phyloP scores from a whole-genome alignment of 1,140 invertebrate genomes.

The Alviniconcha marisindica region DNA sequence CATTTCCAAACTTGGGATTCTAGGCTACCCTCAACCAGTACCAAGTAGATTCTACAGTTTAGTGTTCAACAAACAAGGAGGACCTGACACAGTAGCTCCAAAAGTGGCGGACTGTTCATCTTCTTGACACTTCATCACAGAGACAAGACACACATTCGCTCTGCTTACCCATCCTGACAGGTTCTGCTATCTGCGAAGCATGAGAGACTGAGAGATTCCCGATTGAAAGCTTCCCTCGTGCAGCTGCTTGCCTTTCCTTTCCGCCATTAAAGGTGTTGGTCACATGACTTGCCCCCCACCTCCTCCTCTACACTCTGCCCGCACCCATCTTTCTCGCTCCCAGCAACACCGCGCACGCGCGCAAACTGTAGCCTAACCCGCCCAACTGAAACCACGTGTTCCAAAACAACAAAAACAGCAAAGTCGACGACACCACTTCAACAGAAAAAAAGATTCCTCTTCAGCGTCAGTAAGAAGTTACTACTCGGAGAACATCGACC shows the following conservation, averaged over 20 bases:
- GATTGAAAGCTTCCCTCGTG: neutral
- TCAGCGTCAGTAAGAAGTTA: too few relatives aligned
- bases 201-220: neutral
- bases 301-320: neutral
- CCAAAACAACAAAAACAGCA: neutral
- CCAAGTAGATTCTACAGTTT: neutral
- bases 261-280: slow-evolving; percentile 16
- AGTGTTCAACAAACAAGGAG: neutral
- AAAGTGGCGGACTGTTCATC: neutral
- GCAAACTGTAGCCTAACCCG: too few relatives aligned
- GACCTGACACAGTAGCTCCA: neutral
- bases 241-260: neutral
- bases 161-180: neutral
- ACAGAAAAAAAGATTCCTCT: too few relatives aligned
- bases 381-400: too few relatives aligned
- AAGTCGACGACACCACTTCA: neutral
- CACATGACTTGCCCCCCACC: neutral
- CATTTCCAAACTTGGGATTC: neutral
- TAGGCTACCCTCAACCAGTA: too few relatives aligned
- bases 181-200: slow-evolving; percentile 15
- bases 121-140: neutral
- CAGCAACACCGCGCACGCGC: neutral
- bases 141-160: neutral
- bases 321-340: neutral
- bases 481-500: too few relatives aligned